phyloP scores from a whole-genome alignment of 2,888 invertebrate genomes.

The Penaeus monodon region DNA sequence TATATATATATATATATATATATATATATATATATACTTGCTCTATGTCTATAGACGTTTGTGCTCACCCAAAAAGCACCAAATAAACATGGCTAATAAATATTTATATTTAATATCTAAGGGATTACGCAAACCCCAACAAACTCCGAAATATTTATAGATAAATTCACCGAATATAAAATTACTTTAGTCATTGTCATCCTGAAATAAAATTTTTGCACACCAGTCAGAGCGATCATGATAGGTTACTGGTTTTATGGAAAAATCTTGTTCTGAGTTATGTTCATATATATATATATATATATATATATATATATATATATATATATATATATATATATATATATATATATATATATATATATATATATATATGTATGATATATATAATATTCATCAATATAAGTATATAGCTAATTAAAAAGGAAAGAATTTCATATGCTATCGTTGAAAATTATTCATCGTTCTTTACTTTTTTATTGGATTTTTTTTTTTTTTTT shows the following conservation, averaged over 20 bases:
- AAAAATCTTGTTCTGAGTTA: background rate
- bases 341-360: slow-evolving; percentile 3
- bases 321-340: slow-evolving; percentile 13
- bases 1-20: too few relatives aligned
- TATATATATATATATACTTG: too few relatives aligned
- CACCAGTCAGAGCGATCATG: background rate
- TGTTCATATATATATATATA: slow-evolving; percentile 9
- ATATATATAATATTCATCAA: background rate
- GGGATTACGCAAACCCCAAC: too few relatives aligned
- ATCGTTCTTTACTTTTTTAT: too few relatives aligned
- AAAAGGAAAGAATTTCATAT: too few relatives aligned
- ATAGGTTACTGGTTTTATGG: background rate
- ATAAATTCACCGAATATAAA: background rate
- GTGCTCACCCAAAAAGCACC: too few relatives aligned
- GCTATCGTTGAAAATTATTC: too few relatives aligned
- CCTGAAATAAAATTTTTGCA: background rate
- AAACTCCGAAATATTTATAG: too few relatives aligned
- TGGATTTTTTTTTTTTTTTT: too few relatives aligned
- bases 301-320: slow-evolving; percentile 21
- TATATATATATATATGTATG: slow-evolving; percentile 2
- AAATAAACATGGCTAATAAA: too few relatives aligned
- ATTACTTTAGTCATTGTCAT: background rate
- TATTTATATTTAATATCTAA: too few relatives aligned
- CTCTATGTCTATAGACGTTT: too few relatives aligned
- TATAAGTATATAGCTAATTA: background rate